Evolutionary conservation across 2,888 invertebrate species (phyloP), one percentile per base, ranked within the genome.

Genomic region (Heliconius cydno): DNA sequence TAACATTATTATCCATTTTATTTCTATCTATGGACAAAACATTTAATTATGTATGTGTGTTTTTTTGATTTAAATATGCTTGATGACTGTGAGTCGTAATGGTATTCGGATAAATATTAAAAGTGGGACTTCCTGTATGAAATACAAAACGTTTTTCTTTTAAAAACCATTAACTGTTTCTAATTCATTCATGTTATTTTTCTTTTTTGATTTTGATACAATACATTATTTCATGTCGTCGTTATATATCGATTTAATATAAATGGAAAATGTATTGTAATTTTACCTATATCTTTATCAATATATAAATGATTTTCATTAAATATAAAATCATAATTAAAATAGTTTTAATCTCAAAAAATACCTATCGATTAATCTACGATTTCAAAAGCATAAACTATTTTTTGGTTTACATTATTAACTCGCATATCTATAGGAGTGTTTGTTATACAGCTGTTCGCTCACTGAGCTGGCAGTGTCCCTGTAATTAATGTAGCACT

Each of bases 381-480:
- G 1, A 25, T 12, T 25, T 25, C 25, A 63, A 63, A 15, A 7
- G 5, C 25, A 6, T 15, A 30, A 65, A 34, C 25, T 91, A 90
- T 91, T 92, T 89, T 89, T 85, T 86, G 88, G 86, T 86, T 85
- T 84, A 86, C 85, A 88, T 88, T 89, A 89, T 88, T 88, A 87
- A 82, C 85, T 84, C 79, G 81, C 86, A 85, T 83, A 85, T 86
- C 86, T 89, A 90, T 90, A 85, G 90, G 90, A 86, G 90, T 88
- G 88, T 87, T 84, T 81, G 87, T 83, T 81, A 83, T 79, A 85
- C 83, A 84, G 79, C 90, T 89, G 85, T 84, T 86, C 80, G 91
- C 89, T 88, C 90, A 90, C 91, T 92, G 89, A 90, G 82, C 83
- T 86, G 88, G 89, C 88, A 88, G 87, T 87, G 86, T 87, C 86